Conservation (phyloP, 2,113 vertebrate genomes). For the Archilochus colubris region DNA sequence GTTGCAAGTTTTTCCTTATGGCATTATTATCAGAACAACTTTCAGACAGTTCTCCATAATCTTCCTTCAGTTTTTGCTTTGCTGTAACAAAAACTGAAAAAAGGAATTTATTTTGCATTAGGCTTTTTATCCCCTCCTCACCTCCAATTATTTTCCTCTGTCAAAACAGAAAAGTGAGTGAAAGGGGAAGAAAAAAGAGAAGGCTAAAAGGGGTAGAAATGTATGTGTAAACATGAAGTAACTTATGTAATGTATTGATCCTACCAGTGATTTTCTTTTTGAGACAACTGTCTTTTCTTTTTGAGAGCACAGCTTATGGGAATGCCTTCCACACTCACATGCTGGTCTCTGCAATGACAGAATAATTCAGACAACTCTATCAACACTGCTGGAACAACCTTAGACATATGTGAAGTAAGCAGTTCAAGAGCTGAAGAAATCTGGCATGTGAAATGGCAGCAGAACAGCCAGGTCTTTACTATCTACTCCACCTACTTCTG, state of each 20-base stretch:
- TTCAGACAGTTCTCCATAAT: neutral
- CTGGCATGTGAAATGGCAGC: neutral
- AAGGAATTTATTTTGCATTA: neutral
- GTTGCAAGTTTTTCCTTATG: neutral
- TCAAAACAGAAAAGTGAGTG: neutral
- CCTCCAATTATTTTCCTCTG: neutral
- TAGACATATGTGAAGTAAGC: too few relatives aligned
- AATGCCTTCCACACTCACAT: neutral
- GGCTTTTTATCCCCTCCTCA: neutral
- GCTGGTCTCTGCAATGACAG: neutral
- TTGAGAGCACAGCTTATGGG: neutral
- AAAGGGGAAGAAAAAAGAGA: rapidly evolving
- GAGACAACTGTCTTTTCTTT: neutral
- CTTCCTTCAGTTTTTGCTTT: neutral
- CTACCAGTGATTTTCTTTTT: neutral
- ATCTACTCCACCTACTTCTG: neutral
- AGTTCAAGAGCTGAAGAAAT: neutral
- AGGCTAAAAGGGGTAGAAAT: neutral
- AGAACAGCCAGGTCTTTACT: neutral
- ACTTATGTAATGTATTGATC: neutral
- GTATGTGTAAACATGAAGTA: neutral
- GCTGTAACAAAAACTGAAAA: neutral
- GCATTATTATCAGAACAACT: neutral
- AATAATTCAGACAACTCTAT: neutral
- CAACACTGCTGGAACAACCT: neutral